Base-by-base conservation (phyloP, 2,113 vertebrate genomes). In the Onychorhynchus coronatus region DNA sequence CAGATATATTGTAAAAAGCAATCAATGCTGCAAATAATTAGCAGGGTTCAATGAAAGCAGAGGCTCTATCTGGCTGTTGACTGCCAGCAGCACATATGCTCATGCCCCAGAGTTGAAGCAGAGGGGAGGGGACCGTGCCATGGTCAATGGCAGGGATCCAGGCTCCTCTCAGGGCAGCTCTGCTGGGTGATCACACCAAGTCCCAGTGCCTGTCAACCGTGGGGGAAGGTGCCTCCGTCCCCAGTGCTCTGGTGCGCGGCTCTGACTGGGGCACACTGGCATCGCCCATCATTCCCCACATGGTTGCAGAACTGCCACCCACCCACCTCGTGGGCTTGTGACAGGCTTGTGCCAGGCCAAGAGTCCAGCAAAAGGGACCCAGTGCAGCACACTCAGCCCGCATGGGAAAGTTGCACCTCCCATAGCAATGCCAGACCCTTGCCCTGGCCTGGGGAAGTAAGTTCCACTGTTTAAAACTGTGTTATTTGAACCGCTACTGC, bases 11-110 rank as follows among this genome's bases (percentile, higher is more conserved):
- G 90, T 53, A 30, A 70, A 94, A 89, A 91, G 25, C 52, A 91
- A 95, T 96, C 96, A 61, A 91, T 95, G 47, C 41, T 67, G 61
- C 15, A 75, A 91, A 96, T 96, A 97, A 96, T 96, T 94, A 93
- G 41, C 42, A 84, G 59, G 18, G 47, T 71, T 84, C 85, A 77
- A 71, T 81, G 83, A 84, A 86, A 91, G 47, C 79, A 91, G 75
- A 85, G 88, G 41, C 31, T 61, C 52, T 83, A 1, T 70, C 19
- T 74, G 41, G 20, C 35, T 89, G 68, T 41, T 68, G 77, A 41
- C 78, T 66, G 49, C 74, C 66, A 85, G 78, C 31, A 59, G 62
- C 3, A 6, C 0, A 0, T 23, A 35, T 13, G 5, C 23, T 67
- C 27, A 2, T 49, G 55, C 23, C n/a, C 31, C 15, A 68, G 12